Evolutionary conservation across 2,797 vertebrate genomes (phyloP), one percentile per base, ranked within the genome.

Genomic region (Chelidonichthys spinosus): DNA sequence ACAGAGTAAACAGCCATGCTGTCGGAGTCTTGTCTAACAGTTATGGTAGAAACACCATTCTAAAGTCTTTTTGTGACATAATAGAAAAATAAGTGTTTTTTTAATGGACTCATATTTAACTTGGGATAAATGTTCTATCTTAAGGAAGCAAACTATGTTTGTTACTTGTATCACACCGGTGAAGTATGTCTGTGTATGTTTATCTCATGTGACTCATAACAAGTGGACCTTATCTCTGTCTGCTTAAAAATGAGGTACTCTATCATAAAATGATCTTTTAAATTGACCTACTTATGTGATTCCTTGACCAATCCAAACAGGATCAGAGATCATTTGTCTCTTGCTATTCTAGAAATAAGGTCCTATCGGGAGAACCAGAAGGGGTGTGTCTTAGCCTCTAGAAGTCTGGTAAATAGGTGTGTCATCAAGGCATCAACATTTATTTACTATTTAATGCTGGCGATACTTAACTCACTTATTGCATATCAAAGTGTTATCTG

Each of bases 1-100:
- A 60, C 60, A 50, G 15, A 53, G 66, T 50, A 69, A 85, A 74
- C 50, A 72, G 37, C 44, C 40, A 25, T 36, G 42, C 11, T 71
- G 44, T 70, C 47, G 14, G 49, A 63, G 44, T 15, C 18, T 70
- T 74, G 49, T 71, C 25, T 56, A 63, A 74, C 44, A 50, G 43
- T 35, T 13, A 63, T 63, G 32, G 55, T 43, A 69, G 50, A 60
- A 54, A 63, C 46, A 4, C 44, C 14, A 17, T 39, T 67, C 8
- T 43, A 77, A 65, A 36, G 13, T 43, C 6, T 4, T 65, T 70
- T 58, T 55, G 43, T 40, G 36, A 52, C 8, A 18, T 17, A n/a
- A 53, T 60, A 42, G 42, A 53, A 50, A 17, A n/a, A 49, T n/a
- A 43, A 39, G 0, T 3, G 0, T 39, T 71, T 54, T 44, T 18